A percentile compares a stretch with the other conserved stretches of the same genome.
phyloP scores from a whole-genome alignment of 2,888 invertebrate species.

The Drepana falcataria region DNA sequence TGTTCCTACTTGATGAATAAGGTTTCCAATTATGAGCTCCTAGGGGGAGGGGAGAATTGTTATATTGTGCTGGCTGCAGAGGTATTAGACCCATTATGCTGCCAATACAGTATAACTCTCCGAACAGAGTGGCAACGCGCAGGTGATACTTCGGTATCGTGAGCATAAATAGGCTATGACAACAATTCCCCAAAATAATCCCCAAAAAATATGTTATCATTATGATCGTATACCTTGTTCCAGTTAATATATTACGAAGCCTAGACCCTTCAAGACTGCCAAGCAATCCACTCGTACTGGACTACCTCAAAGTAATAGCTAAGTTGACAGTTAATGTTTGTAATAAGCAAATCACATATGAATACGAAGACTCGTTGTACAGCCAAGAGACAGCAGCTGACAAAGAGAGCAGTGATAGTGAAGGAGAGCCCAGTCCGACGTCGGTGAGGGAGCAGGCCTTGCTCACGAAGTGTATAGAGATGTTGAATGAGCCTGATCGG shows the following conservation, averaged over 20 bases:
- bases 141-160: no score
- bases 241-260: slow-evolving; percentile 66
- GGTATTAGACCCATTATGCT: no score
- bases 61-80: no score
- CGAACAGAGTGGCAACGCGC: no score
- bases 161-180: no score
- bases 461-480: slow-evolving; percentile 78
- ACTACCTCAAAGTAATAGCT: slow-evolving; percentile 66
- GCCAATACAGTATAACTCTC: no score
- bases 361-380: slow-evolving; percentile 68
- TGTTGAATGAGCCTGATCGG: slow-evolving; percentile 80
- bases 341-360: slow-evolving; percentile 63
- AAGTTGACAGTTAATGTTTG: slow-evolving; percentile 64
- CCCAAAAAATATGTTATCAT: neutral
- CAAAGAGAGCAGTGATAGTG: slow-evolving; percentile 80
- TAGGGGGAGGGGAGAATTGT: no score
- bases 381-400: slow-evolving; percentile 68
- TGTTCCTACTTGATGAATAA: no score
- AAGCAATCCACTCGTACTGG: slow-evolving; percentile 68
- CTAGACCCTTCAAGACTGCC: slow-evolving; percentile 76
- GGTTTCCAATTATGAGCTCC: no score
- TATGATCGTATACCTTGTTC: slow-evolving; percentile 24
- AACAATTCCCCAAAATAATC: no score
- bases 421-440: slow-evolving; percentile 68
- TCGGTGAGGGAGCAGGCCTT: slow-evolving; percentile 66